Evolutionary conservation across 2,888 invertebrate species (phyloP).

Genomic region (Hipparchia semele): DNA sequence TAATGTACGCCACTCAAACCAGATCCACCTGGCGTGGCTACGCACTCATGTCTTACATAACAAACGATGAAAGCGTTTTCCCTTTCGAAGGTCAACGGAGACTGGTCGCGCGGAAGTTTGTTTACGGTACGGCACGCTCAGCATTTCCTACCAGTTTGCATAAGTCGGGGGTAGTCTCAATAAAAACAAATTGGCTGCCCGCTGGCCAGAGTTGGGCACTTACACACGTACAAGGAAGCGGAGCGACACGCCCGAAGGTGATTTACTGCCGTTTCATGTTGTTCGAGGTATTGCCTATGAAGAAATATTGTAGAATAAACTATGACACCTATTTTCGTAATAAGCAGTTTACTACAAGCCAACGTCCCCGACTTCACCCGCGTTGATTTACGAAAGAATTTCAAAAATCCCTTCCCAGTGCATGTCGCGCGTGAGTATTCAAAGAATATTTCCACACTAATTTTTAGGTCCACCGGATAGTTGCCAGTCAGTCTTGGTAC

Average conservation of each 20-base stretch:
- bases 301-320: slow-evolving; percentile 37
- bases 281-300: slow-evolving; percentile 38
- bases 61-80: slow-evolving; percentile 37
- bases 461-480: too few species aligned
- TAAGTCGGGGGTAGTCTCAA: slow-evolving; percentile 81
- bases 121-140: slow-evolving; percentile 79
- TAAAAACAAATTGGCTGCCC: slow-evolving; percentile 81
- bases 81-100: slow-evolving; percentile 52
- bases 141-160: slow-evolving; percentile 80
- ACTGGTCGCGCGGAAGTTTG: slow-evolving; percentile 69
- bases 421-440: too few species aligned
- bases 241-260: slow-evolving; percentile 71
- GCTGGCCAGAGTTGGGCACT: slow-evolving; percentile 73
- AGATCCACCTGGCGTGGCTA: slow-evolving; percentile 48
- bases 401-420: too few species aligned
- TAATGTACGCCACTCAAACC: slow-evolving; percentile 52
- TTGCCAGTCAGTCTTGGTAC: too few species aligned
- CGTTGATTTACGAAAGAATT: too few species aligned
- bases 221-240: slow-evolving; percentile 79
- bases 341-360: neutral
- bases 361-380: too few species aligned
- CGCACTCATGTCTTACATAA: slow-evolving; percentile 33
- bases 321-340: slow-evolving; percentile 30
- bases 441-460: too few species aligned
- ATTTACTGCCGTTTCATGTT: slow-evolving; percentile 68